These are phyloP conservation scores for Phrynocephalus forsythii DNA, from an alignment of 2,797 vertebrate genomes.

Conservation along the genomic window DNA sequence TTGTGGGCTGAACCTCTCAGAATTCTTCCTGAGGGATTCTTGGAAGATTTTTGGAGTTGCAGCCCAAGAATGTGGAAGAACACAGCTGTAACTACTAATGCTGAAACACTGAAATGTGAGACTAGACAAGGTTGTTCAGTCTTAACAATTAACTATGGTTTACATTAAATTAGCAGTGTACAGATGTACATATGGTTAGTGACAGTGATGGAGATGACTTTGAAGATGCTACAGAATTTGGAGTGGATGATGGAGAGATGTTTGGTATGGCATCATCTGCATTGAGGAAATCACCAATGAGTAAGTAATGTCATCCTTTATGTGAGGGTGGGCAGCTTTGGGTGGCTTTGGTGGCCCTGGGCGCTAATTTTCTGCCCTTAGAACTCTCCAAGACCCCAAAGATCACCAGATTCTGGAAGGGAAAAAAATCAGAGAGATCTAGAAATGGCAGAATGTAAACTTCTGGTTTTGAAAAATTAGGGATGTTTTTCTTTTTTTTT, in stretches of 20 bases:
- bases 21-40: too few relatives aligned
- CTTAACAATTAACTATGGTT: not conserved
- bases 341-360: too few relatives aligned
- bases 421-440: too few relatives aligned
- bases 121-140: not conserved
- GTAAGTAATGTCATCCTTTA: slow-evolving; percentile 80
- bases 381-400: too few relatives aligned
- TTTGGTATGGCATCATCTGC: slow-evolving; percentile 92
- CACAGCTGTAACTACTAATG: too few relatives aligned
- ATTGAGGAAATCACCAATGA: slow-evolving; percentile 97
- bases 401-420: too few relatives aligned
- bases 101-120: not conserved
- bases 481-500: too few relatives aligned
- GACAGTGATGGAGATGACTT: slow-evolving; percentile 98
- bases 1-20: too few relatives aligned
- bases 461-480: not conserved
- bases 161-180: slow-evolving; percentile 80
- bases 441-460: too few relatives aligned
- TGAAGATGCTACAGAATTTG: slow-evolving; percentile 97
- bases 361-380: too few relatives aligned
- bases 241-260: slow-evolving; percentile 97
- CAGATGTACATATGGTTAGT: slow-evolving; percentile 99
- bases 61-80: too few relatives aligned
- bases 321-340: not conserved
- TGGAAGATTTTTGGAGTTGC: too few relatives aligned